Base-by-base conservation (phyloP, 2,888 invertebrate species). In the Charanyca ferruginea region DNA sequence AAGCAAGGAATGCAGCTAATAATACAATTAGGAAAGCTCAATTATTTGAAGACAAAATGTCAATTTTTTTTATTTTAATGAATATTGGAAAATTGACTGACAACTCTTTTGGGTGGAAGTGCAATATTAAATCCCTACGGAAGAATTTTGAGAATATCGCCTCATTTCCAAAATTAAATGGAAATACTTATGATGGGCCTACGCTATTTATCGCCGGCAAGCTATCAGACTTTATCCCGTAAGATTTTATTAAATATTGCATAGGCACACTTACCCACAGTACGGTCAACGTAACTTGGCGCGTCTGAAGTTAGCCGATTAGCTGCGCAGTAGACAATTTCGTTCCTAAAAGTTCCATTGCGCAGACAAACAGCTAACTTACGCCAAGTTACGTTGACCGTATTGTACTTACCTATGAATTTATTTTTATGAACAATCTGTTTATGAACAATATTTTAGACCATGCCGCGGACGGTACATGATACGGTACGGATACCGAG, bases 1-100 rank as follows among this genome's bases (percentile, higher is more conserved):
- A 97, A 82, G 98, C 97, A 0, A 95, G 97, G 65, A 93, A 92
- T 79, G 66, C 86, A 5, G 96, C 88, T 0, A 89, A 81, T 67
- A 71, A 87, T 0, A 78, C 84, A 60, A 72, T 93, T 0, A 47
- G 77, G 38, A 79, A 82, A 6, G 85, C 90, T 6, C 86, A 87
- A 7, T 62, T 88, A 9, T 69, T 88, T 1, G 51, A 81, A 2
- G 74, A 84, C 25, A 73, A 83, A 4, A 83, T 66, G 0, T 67
- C 83, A 18, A 67, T 89, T 65, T 71, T 82, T 41, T 92, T 92
- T 44, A 77, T 93, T 48, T 70, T 91, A 11, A 90, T 92, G 90
- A 93, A 93, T 69, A 80, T 93, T 45, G 88, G 85, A 0, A 72
- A 75, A 5, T 83, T 73, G 57, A 32, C 75, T 2, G 85, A 89